Base-by-base conservation (phyloP, 2,113 vertebrate species). In the Phaethornis superciliosus region DNA sequence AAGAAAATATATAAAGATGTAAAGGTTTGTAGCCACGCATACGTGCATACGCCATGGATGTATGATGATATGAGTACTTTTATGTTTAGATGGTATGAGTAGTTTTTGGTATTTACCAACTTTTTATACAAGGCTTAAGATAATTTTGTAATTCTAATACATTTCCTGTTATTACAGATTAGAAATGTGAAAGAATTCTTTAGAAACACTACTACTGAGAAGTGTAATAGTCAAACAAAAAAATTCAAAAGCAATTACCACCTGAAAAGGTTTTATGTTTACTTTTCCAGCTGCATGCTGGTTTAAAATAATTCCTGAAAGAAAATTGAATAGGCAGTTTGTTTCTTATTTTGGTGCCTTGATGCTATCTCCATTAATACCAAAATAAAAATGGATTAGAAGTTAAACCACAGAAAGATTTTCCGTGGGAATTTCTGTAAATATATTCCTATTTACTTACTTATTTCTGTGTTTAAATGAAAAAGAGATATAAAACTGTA, bases 381-480 rank as follows among this genome's bases (percentile, higher is more conserved):
- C n/a, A 91, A 83, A 85, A 81, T 70, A 85, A 88, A 93, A 86
- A 79, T 2, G 0, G 68, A 76, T 93, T 74, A 70, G 26, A 68
- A 81, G 19, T 54, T 78, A 82, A 91, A 78, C 21, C 68, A 52
- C 30, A 56, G 56, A 42, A 94, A 49, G 24, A 70, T 65, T 93
- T 95, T 88, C 30, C 11, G 33, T 85, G 55, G 28, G 23, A 80
- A 87, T 88, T 86, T n/a, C 77, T 79, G 33, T 70, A 65, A 79
- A 55, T 92, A 21, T 84, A 81, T 85, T 93, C 55, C 71, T 89
- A 83, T 60, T 93, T 87, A 51, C 59, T 83, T 72, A 68, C 21
- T 87, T 82, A 60, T 68, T 93, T 96, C n/a, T 70, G 33, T 83
- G 55, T 33, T 83, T 82, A 79, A 94, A 94, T 85, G 42, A 90